Conservation (phyloP, 2,113 vertebrate genomes). For the Irena cyanogastra region DNA sequence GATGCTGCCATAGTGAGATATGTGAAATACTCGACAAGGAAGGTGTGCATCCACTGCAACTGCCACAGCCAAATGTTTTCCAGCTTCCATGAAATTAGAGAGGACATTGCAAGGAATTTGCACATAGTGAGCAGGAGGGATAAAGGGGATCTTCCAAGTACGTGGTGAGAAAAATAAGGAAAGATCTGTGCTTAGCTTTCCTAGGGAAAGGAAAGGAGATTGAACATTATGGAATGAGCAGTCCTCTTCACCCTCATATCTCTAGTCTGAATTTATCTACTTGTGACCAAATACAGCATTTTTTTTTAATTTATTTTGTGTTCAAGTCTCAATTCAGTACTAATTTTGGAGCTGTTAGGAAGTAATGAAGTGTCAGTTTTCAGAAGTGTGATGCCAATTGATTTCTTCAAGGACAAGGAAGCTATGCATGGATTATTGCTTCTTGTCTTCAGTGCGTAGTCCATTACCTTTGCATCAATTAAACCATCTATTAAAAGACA, state of each 20-base stretch:
- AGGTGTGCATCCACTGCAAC: rapidly evolving
- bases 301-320: neutral
- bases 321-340: neutral
- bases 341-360: neutral
- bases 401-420: neutral
- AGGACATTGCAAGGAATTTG: neutral
- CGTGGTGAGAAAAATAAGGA: neutral
- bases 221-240: neutral
- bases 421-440: neutral
- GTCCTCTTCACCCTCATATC: neutral
- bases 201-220: neutral
- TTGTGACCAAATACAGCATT: neutral
- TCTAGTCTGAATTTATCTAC: neutral
- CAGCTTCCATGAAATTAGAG: neutral
- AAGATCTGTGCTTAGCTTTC: neutral
- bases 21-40: neutral
- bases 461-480: neutral
- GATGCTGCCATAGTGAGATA: neutral
- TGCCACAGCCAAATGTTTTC: neutral
- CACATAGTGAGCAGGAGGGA: neutral
- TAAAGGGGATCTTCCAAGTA: neutral
- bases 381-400: neutral
- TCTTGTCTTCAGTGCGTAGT: neutral
- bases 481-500: neutral
- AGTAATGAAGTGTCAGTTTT: neutral